phyloP scores from a whole-genome alignment of 2,113 vertebrate genomes.

The Cyrtonyx montezumae region DNA sequence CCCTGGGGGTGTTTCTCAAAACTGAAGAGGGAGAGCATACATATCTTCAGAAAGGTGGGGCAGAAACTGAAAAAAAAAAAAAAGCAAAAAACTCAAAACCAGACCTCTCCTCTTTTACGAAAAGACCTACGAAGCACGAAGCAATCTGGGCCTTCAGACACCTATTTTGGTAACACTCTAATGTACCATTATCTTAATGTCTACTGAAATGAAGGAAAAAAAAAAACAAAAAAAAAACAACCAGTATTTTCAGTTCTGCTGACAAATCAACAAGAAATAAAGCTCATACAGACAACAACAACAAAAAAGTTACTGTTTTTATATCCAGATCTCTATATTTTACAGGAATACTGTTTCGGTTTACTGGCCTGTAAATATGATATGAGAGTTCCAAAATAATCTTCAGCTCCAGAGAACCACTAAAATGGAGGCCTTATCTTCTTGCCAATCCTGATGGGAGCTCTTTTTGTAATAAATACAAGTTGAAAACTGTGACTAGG shows the following conservation, averaged over 20 bases:
- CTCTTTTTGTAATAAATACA: neutral
- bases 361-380: neutral
- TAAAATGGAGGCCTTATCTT: neutral
- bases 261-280: constrained; percentile 17
- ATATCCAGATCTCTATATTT: neutral
- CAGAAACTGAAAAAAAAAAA: neutral
- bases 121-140: neutral
- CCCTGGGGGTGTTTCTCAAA: constrained; percentile 66
- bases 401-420: neutral
- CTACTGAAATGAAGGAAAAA: neutral
- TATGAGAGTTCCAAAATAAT: neutral
- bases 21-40: neutral
- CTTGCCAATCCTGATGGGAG: neutral
- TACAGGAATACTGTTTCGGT: neutral
- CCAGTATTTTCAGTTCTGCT: neutral
- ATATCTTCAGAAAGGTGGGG: constrained; percentile 37
- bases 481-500: neutral
- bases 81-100: neutral
- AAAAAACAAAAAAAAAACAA: neutral
- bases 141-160: constrained; percentile 32
- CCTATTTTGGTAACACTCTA: constrained; percentile 41
- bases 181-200: neutral
- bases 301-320: neutral
- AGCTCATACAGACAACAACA: neutral
- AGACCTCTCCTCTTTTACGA: neutral